Evolutionary conservation across 2,113 vertebrate species (phyloP).

Genomic region (Platysternon megacephalum): DNA sequence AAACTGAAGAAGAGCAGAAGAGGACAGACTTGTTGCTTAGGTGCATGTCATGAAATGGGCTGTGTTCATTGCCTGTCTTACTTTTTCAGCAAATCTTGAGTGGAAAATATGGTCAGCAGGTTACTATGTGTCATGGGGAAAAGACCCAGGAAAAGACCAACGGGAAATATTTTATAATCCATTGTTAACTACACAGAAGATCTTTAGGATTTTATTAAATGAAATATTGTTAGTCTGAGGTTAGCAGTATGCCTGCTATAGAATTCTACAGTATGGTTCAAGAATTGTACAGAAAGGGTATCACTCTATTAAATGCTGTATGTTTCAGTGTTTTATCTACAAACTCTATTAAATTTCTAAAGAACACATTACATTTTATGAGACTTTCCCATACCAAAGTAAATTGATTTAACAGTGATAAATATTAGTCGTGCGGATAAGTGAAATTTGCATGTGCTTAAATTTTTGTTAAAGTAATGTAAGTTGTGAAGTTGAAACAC

Average conservation of each 20-base stretch:
- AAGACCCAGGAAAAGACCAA: not conserved
- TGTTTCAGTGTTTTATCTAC: not conserved
- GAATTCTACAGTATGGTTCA: not conserved
- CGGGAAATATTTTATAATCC: not conserved
- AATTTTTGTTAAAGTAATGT: constrained; percentile 15
- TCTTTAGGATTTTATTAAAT: not conserved
- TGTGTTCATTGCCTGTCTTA: not conserved
- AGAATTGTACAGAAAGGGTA: not conserved
- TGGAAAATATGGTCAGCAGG: not conserved
- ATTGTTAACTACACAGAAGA: not conserved
- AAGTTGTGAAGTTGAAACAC: not conserved
- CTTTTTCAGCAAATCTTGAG: not conserved
- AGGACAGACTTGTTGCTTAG: not conserved
- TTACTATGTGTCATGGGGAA: not conserved
- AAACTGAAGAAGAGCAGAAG: not conserved
- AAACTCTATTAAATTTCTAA: not conserved
- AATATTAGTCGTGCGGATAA: not conserved
- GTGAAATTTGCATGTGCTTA: not conserved
- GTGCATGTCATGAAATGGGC: fast-evolving
- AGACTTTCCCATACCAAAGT: not conserved
- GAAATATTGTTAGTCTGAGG: not conserved
- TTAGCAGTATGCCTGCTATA: not conserved
- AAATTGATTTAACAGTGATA: not conserved
- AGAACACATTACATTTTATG: not conserved
- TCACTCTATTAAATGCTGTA: not conserved